Conservation (phyloP, 2,888 invertebrate genomes). For the Netelia inedita region DNA sequence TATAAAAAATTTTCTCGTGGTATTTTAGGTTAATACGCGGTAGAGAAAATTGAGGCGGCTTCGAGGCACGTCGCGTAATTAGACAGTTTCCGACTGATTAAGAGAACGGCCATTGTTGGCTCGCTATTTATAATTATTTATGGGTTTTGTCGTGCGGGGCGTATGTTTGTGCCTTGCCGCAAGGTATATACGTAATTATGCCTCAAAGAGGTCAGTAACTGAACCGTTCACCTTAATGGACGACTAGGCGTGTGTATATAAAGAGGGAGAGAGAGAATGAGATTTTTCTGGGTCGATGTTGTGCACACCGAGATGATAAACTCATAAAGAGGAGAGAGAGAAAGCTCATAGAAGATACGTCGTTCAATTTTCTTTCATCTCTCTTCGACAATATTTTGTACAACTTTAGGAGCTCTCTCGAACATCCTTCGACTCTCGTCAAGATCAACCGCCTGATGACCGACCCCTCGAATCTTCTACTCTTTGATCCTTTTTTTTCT, state of each 20-base stretch:
- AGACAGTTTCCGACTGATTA: slow-evolving; percentile 3
- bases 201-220: slow-evolving; percentile 50
- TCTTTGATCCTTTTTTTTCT: slow-evolving; percentile 2
- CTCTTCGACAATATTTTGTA: slow-evolving; percentile 6
- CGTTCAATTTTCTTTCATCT: slow-evolving; percentile 44
- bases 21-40: neutral
- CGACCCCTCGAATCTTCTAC: neutral
- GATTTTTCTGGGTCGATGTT: slow-evolving; percentile 53
- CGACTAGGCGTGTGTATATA: neutral
- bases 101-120: slow-evolving; percentile 3
- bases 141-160: neutral
- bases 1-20: no score
- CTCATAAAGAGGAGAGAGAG: slow-evolving; percentile 5
- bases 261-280: neutral
- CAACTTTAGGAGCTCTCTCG: slow-evolving; percentile 5
- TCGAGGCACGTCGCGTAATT: neutral
- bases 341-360: neutral
- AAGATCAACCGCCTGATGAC: neutral
- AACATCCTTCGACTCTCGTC: slow-evolving; percentile 25
- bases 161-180: neutral
- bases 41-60: neutral
- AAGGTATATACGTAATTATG: slow-evolving; percentile 28
- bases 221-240: slow-evolving; percentile 50
- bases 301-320: slow-evolving; percentile 27
- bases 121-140: slow-evolving; percentile 20